These are phyloP conservation scores for Peucedramus taeniatus DNA, from an alignment of 2,113 vertebrate genomes.

Conservation along the genomic window DNA sequence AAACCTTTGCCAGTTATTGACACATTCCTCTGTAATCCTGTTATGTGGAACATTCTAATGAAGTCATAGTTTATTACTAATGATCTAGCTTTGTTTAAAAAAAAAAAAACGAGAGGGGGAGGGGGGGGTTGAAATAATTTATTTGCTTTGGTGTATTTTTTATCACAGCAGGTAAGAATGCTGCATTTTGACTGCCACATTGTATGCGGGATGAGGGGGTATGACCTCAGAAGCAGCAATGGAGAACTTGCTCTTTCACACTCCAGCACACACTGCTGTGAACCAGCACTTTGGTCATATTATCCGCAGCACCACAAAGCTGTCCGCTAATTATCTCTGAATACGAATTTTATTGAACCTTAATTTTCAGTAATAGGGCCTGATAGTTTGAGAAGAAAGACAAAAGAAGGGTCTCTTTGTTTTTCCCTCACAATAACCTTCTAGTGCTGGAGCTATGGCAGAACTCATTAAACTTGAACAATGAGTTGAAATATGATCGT, in stretches of 20 bases:
- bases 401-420: slow-evolving; percentile 56
- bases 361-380: slow-evolving; percentile 88
- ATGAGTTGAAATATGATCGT: slow-evolving; percentile 27
- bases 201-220: slow-evolving; percentile 57
- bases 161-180: slow-evolving; percentile 81
- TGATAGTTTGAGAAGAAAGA: slow-evolving; percentile 77
- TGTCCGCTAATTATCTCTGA: slow-evolving; percentile 86
- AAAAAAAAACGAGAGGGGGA: slow-evolving; percentile 46
- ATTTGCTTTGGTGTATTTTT: slow-evolving; percentile 80
- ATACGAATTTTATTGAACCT: slow-evolving; percentile 86
- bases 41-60: slow-evolving; percentile 78
- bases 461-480: slow-evolving; percentile 53
- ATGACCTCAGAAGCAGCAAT: slow-evolving; percentile 45
- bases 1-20: slow-evolving; percentile 82
- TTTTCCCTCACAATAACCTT: slow-evolving; percentile 35
- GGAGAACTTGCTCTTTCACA: slow-evolving; percentile 71
- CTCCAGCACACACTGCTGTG: slow-evolving; percentile 75
- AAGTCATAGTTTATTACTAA: slow-evolving; percentile 74
- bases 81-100: slow-evolving; percentile 61
- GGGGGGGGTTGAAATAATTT: slow-evolving; percentile 75
- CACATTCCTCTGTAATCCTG: slow-evolving; percentile 75
- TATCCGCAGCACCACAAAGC: slow-evolving; percentile 68
- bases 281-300: slow-evolving; percentile 69
- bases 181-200: slow-evolving; percentile 67
- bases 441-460: slow-evolving; percentile 9